Evolutionary conservation across 2,113 vertebrate genomes (phyloP).

Genomic region (Poeciliopsis retropinna): DNA sequence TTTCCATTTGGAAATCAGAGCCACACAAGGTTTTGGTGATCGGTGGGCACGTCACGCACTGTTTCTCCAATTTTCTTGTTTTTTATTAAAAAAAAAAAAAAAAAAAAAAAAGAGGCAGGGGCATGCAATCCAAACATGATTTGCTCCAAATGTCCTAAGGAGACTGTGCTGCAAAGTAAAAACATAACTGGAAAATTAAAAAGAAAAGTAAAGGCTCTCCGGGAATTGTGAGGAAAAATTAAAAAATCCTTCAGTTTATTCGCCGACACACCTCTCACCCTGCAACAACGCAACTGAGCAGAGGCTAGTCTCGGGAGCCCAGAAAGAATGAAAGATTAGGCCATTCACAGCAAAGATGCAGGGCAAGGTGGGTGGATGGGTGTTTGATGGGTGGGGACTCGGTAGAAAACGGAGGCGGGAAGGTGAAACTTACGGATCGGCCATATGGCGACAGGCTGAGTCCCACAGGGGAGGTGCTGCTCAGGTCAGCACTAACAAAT

Average conservation of each 20-base stretch:
- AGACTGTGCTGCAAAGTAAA: not conserved
- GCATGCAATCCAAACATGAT: not conserved
- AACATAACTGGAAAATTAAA: not conserved
- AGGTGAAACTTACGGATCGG: constrained; percentile 82
- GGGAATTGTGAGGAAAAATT: not conserved
- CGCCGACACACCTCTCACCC: constrained; percentile 42
- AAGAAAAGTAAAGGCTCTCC: not conserved
- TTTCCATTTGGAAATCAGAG: not conserved
- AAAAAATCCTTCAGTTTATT: not conserved
- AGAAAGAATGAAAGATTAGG: constrained; percentile 72
- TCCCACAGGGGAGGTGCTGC: constrained; percentile 82
- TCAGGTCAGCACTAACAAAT: constrained; percentile 83
- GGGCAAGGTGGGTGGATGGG: constrained; percentile 70
- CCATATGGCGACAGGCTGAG: constrained; percentile 84
- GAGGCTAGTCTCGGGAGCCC: constrained; percentile 82
- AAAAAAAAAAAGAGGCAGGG: not conserved
- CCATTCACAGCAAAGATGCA: constrained; percentile 75
- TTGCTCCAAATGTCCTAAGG: not conserved
- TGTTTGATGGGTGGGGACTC: constrained; percentile 68
- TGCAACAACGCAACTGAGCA: constrained; percentile 55
- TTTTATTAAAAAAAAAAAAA: not conserved
- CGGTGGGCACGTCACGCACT: not conserved
- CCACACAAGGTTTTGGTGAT: constrained; percentile 7
- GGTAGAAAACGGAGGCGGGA: constrained; percentile 62
- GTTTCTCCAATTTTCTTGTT: constrained; percentile 2